Evolutionary conservation across 1,140 invertebrate species (phyloP).

Genomic region (Ceratosolen fusciceps): DNA sequence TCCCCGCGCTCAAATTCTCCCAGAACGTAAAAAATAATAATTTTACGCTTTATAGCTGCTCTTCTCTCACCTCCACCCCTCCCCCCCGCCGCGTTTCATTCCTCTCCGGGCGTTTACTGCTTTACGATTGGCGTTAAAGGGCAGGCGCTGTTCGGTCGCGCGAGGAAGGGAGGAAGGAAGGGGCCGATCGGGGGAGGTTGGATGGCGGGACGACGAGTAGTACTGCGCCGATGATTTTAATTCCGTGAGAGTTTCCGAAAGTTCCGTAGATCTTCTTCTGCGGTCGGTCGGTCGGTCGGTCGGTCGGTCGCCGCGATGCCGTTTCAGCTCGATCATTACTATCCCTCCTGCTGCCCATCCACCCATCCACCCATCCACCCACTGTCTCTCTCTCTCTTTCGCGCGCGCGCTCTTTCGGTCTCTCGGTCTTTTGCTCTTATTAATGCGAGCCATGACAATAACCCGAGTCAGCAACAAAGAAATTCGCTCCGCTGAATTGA

Average conservation of each 20-base stretch:
- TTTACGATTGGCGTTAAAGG: slow-evolving; percentile 11
- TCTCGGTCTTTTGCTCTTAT: too few species aligned
- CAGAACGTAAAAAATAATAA: background rate
- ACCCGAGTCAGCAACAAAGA: slow-evolving; percentile 29
- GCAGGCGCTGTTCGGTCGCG: too few species aligned
- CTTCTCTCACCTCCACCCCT: background rate
- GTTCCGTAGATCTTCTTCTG: background rate
- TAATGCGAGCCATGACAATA: background rate
- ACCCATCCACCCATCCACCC: too few species aligned
- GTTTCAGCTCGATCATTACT: slow-evolving; percentile 21
- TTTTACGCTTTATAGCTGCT: background rate
- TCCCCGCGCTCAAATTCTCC: background rate
- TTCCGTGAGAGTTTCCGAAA: slow-evolving; percentile 14
- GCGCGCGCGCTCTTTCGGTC: background rate
- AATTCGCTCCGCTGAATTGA: slow-evolving; percentile 4
- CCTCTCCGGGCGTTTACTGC: background rate
- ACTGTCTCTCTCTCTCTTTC: slow-evolving; percentile 38
- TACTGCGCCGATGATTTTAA: background rate
- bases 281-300: background rate
- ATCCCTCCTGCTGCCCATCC: background rate
- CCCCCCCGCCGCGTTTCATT: too few species aligned
- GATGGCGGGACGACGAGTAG: background rate
- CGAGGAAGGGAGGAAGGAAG: too few species aligned
- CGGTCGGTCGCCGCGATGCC: slow-evolving; percentile 1
- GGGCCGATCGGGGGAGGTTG: too few species aligned